A percentile compares a stretch with the other conserved stretches of the same genome.
Evolutionary conservation across 2,888 invertebrate genomes (phyloP).

Genomic region (Heteropelma amictum): DNA sequence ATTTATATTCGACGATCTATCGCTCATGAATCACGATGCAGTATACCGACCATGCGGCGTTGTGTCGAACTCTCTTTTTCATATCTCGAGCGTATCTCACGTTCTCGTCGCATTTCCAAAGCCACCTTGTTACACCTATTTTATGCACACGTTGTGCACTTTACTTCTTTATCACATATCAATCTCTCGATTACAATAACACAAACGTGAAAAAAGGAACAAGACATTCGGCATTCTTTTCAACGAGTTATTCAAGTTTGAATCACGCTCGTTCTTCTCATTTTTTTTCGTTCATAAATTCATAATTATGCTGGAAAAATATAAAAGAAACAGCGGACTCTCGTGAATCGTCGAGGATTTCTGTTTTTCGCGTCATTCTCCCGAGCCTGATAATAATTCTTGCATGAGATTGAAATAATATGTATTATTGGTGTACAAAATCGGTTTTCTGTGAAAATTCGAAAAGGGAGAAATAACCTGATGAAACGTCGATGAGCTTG

Average conservation of each 20-base stretch:
- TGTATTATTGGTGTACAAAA: too few species aligned
- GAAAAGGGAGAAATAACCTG: constrained; percentile 4
- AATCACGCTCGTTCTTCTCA: too few species aligned
- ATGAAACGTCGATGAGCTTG: constrained; percentile 52
- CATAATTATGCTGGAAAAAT: too few species aligned
- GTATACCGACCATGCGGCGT: not conserved
- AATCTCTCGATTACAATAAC: constrained; percentile 13
- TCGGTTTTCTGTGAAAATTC: too few species aligned
- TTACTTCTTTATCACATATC: constrained; percentile 41
- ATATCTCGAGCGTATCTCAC: constrained; percentile 40
- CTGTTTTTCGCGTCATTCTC: too few species aligned
- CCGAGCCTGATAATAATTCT: too few species aligned
- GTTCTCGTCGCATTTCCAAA: constrained; percentile 31
- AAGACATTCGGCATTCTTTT: constrained; percentile 6
- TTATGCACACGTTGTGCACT: constrained; percentile 39
- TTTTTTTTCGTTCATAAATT: too few species aligned
- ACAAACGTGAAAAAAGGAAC: constrained; percentile 19
- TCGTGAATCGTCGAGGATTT: too few species aligned
- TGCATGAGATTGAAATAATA: too few species aligned
- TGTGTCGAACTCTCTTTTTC: constrained; percentile 23
- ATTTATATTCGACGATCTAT: constrained; percentile 7
- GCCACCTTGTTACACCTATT: constrained; percentile 37
- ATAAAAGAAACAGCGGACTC: too few species aligned
- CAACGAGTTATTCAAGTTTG: too few species aligned
- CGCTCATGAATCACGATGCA: constrained; percentile 45